A percentile compares a stretch with the other conserved stretches of the same genome.
Evolutionary conservation across 2,888 invertebrate species (phyloP).

Genomic region (Hypselothyrea guttata): DNA sequence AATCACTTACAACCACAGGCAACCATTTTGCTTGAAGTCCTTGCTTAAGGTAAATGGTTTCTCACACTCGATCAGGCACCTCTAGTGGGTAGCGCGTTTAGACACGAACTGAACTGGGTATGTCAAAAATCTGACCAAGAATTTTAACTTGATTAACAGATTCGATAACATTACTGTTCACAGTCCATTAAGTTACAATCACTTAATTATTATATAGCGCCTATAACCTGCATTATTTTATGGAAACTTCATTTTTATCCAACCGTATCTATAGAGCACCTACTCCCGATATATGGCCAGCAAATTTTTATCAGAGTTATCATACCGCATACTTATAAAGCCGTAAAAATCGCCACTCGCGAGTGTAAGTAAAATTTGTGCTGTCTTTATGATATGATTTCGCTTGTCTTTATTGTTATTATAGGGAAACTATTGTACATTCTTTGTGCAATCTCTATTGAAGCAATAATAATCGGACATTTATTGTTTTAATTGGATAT

Average conservation of each 20-base stretch:
- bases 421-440: slow-evolving; percentile 4
- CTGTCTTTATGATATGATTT: slow-evolving; percentile 55
- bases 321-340: slow-evolving; percentile 4
- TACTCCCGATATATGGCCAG: not conserved
- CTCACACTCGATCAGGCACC: slow-evolving; percentile 24
- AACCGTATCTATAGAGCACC: slow-evolving; percentile 4
- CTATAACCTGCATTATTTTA: slow-evolving; percentile 28
- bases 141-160: slow-evolving; percentile 57
- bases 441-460: slow-evolving; percentile 28
- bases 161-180: slow-evolving; percentile 24
- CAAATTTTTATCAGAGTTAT: slow-evolving; percentile 32
- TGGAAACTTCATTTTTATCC: no score
- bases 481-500: slow-evolving; percentile 29
- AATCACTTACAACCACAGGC: slow-evolving; percentile 67
- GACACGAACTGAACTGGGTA: slow-evolving; percentile 45
- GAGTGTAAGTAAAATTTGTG: slow-evolving; percentile 33
- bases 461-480: slow-evolving; percentile 16
- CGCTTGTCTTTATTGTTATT: slow-evolving; percentile 48
- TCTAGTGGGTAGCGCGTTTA: slow-evolving; percentile 40
- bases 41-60: slow-evolving; percentile 28
- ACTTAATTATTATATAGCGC: slow-evolving; percentile 23
- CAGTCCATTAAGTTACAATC: slow-evolving; percentile 9
- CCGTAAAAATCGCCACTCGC: slow-evolving; percentile 54
- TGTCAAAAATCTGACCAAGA: slow-evolving; percentile 36
- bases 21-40: slow-evolving; percentile 50